These are phyloP conservation scores for Polydrusus cervinus DNA, from an alignment of 2,888 invertebrate species.

Conservation along the genomic window DNA sequence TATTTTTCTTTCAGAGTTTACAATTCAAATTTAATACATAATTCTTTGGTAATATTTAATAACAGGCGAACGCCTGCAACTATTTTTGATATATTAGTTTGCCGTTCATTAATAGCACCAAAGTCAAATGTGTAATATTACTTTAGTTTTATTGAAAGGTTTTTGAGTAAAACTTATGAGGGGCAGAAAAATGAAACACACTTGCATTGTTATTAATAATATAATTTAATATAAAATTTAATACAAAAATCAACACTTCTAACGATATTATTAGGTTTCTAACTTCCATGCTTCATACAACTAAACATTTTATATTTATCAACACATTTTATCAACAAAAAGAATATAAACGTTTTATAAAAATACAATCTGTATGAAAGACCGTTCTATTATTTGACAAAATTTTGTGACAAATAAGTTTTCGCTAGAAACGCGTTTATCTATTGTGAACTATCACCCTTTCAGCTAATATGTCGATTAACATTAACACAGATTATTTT, in stretches of 20 bases:
- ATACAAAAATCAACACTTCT: slow-evolving; percentile 61
- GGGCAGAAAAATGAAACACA: slow-evolving; percentile 3
- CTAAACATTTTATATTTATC: slow-evolving; percentile 54
- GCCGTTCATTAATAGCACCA: too few species aligned
- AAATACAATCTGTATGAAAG: slow-evolving; percentile 62
- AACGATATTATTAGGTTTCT: slow-evolving; percentile 52
- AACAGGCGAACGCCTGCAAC: too few species aligned
- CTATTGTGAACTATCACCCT: slow-evolving; percentile 36
- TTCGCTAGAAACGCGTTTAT: slow-evolving; percentile 30
- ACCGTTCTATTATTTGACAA: slow-evolving; percentile 35
- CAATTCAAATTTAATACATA: too few species aligned
- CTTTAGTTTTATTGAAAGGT: too few species aligned
- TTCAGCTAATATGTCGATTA: slow-evolving; percentile 38
- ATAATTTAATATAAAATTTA: slow-evolving; percentile 62
- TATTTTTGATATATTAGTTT: too few species aligned
- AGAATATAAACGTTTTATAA: slow-evolving; percentile 59
- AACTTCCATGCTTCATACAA: slow-evolving; percentile 46
- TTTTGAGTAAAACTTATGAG: too few species aligned
- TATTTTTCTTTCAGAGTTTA: neutral
- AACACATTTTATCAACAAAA: slow-evolving; percentile 55
- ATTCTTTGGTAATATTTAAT: too few species aligned
- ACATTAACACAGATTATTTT: slow-evolving; percentile 34
- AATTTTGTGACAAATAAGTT: slow-evolving; percentile 36
- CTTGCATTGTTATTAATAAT: slow-evolving; percentile 44
- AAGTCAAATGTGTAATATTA: too few species aligned